Conservation (phyloP, 2,888 invertebrate genomes). For the Drosophila pegasa region DNA sequence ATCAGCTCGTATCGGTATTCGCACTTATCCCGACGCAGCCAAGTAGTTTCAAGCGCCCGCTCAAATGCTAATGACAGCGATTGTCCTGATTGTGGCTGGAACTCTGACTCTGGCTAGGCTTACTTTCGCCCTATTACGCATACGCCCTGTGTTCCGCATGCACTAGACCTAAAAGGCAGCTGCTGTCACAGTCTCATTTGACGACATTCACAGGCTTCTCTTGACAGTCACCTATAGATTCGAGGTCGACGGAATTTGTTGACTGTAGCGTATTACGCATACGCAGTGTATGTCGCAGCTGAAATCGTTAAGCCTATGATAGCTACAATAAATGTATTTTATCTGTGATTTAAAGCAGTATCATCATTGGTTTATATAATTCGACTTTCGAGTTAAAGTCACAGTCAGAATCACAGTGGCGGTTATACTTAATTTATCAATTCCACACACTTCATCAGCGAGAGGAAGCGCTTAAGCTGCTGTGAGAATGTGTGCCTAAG, state of each 20-base stretch:
- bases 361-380: no score
- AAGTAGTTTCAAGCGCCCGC: conserved; percentile 47
- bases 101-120: conserved; percentile 12
- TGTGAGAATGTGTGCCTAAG: conserved; percentile 18
- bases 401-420: background rate
- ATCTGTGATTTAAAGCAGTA: no score
- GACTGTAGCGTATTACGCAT: background rate
- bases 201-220: background rate
- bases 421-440: conserved; percentile 53
- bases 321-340: no score
- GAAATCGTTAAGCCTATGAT: no score
- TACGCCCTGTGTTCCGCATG: conserved; percentile 22
- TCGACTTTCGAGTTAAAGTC: background rate
- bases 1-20: conserved; percentile 59
- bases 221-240: background rate
- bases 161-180: background rate
- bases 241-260: background rate
- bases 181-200: conserved; percentile 2
- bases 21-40: conserved; percentile 7
- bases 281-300: background rate
- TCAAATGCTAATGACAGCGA: conserved; percentile 49
- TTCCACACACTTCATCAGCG: conserved; percentile 54
- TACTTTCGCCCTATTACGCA: conserved; percentile 36
- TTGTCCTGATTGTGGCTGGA: conserved; percentile 29
- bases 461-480: conserved; percentile 20